Evolutionary conservation across 2,113 vertebrate species (phyloP), one percentile per base, ranked within the genome.

Genomic region (Callopanchax toddi): DNA sequence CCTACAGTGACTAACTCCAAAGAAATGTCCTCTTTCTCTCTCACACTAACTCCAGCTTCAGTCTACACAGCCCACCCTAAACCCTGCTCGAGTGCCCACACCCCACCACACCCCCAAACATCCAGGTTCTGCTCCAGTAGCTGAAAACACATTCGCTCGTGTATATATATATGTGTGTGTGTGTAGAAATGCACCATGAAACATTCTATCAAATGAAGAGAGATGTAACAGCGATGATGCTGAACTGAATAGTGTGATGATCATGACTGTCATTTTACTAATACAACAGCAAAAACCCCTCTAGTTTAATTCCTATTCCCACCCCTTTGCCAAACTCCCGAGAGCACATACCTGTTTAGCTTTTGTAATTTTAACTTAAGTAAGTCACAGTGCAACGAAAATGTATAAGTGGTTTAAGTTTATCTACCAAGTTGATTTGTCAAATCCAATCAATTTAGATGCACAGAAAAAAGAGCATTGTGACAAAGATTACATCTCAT

Each of bases 1-100:
- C 91, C 90, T 76, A 49, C 84, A 57, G 66, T 92, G 91, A 93
- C 87, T 92, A 92, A 92, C 86, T 82, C 79, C 73, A 84, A 85
- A 91, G 89, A 88, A 92, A 92, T 91, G 88, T 91, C 80, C 79
- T 87, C 78, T 83, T 82, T 87, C 71, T 87, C 57, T 69, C 79
- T 54, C 29, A 74, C 64, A 68, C 67, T 56, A 23, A 74, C 40
- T 67, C 62, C 7, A 63, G 63, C 63, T 76, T 57, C 58, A 67
- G 62, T 86, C 69, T 69, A 55, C 81, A 60, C 63, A 25, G 54
- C 75, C 72, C 69, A 82, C 71, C 76, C 63, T 48, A 50, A 18
- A 37, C 62, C 52, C 71, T 71, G 55, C 26, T 61, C 40, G 39
- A 70, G 53, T 53, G 44, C 50, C 74, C 37, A 4, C 49, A 25